phyloP scores from a whole-genome alignment of 2,888 invertebrate species.

The Orthosia cruda region DNA sequence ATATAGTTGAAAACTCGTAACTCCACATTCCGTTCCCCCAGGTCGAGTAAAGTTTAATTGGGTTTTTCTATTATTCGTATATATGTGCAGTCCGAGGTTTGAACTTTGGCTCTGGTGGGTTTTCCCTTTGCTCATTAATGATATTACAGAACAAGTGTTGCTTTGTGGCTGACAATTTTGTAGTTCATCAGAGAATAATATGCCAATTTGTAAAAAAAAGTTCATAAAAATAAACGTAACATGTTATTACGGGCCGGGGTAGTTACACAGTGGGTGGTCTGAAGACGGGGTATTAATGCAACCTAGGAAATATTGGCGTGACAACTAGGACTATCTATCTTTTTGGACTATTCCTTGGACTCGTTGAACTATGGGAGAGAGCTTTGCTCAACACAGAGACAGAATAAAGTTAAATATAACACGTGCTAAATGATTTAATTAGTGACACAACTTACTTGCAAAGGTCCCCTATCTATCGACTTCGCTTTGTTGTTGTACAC shows the following conservation, averaged over 20 bases:
- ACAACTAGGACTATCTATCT: background rate
- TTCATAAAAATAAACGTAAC: no score
- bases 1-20: conserved; percentile 30
- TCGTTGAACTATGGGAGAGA: background rate
- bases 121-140: conserved; percentile 12
- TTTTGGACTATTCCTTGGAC: no score
- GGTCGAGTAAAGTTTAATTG: conserved; percentile 49
- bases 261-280: background rate
- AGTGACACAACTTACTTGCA: no score
- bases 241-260: no score
- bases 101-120: conserved; percentile 1
- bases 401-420: no score
- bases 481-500: no score
- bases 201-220: background rate
- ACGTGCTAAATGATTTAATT: no score
- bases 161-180: background rate
- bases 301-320: background rate
- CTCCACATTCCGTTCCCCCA: conserved; percentile 15
- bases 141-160: conserved; percentile 6
- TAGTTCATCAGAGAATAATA: background rate
- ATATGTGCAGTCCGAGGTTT: conserved; percentile 28
- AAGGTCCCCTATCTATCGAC: no score
- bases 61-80: conserved; percentile 48
- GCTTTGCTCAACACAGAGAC: background rate
- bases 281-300: background rate